Evolutionary conservation across 2,113 vertebrate species (phyloP).

Genomic region (Pleuronectes platessa): DNA sequence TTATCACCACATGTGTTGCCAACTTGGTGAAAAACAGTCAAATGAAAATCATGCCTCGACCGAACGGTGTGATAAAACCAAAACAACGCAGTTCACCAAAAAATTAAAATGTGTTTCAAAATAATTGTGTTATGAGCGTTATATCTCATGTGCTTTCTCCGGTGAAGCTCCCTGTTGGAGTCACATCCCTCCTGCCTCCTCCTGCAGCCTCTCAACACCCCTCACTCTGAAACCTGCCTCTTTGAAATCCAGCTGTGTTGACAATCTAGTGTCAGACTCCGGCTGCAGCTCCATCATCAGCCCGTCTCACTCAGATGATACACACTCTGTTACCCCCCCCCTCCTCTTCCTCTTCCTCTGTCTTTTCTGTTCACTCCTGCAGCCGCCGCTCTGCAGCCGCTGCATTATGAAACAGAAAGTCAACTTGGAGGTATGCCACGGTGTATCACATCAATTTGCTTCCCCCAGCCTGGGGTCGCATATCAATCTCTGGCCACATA

Average conservation of each 20-base stretch:
- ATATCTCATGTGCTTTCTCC: background rate
- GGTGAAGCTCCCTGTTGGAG: background rate
- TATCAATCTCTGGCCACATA: constrained; percentile 32
- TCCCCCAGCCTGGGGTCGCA: constrained; percentile 3
- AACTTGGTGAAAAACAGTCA: background rate
- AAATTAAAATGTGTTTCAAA: background rate
- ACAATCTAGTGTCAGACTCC: constrained; percentile 60
- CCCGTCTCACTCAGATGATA: constrained; percentile 38
- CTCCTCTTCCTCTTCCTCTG: background rate
- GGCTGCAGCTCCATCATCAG: constrained; percentile 46
- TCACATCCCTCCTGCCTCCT: background rate
- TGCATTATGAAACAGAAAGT: constrained; percentile 39
- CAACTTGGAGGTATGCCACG: constrained; percentile 38
- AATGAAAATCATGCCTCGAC: no score
- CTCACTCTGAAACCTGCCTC: constrained; percentile 1
- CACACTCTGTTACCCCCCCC: constrained; percentile 21
- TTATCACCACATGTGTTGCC: background rate
- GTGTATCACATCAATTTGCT: constrained; percentile 39
- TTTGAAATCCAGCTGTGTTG: constrained; percentile 68
- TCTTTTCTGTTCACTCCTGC: background rate
- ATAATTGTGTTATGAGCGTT: background rate
- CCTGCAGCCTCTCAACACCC: background rate
- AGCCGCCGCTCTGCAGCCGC: constrained; percentile 29
- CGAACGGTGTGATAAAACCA: background rate
- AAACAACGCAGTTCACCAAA: background rate